A percentile compares a stretch with the other conserved stretches of the same genome.
phyloP scores from a whole-genome alignment of 2,113 vertebrate genomes.

The Gymnarchus niloticus region DNA sequence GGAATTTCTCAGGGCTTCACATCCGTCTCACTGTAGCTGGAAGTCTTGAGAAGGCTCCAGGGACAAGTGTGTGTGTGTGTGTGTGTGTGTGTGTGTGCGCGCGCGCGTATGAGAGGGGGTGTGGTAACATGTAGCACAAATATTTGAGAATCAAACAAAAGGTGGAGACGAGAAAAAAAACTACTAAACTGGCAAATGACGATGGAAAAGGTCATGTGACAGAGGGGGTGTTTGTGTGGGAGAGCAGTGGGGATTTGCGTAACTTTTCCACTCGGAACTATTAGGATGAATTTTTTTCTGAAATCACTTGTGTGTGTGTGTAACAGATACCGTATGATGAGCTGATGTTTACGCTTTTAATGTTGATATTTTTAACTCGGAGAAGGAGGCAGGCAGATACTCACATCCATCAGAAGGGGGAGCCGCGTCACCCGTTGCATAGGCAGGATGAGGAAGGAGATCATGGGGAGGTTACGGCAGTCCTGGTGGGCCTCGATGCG shows the following conservation, averaged over 20 bases:
- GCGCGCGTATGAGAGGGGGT: neutral
- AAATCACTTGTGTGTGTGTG: neutral
- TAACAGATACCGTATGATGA: too few species aligned
- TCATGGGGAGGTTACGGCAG: constrained; percentile 90
- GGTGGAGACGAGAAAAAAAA: neutral
- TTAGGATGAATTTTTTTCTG: neutral
- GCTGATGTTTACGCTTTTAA: neutral
- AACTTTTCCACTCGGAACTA: neutral
- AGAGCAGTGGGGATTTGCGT: neutral
- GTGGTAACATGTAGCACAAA: too few species aligned
- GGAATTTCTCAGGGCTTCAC: neutral
- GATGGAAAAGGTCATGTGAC: neutral
- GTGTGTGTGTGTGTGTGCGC: neutral
- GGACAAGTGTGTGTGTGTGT: neutral
- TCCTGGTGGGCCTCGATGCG: constrained; percentile 83
- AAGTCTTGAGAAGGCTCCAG: neutral
- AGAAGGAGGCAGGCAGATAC: constrained; percentile 33
- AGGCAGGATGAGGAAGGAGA: constrained; percentile 96
- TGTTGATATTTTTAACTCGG: neutral
- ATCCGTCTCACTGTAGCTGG: neutral
- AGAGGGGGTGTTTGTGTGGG: neutral
- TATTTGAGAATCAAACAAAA: neutral
- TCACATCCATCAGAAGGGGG: constrained; percentile 94
- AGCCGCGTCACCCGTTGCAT: constrained; percentile 97
- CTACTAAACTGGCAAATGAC: neutral